Base-by-base conservation (phyloP, 2,888 invertebrate genomes). In the Dryadula phaetusa region DNA sequence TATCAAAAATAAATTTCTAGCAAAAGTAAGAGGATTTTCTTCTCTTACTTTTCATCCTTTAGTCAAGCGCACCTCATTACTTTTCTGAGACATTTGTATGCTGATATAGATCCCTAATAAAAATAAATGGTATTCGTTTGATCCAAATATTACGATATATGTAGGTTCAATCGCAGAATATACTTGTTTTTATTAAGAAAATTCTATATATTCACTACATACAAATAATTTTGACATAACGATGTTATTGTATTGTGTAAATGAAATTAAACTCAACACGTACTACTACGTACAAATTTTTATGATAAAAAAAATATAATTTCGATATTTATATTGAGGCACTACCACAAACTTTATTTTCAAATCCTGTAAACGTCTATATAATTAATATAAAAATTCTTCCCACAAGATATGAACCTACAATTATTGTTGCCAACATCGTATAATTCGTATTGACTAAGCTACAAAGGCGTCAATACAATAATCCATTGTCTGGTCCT, bases 51-150 rank as follows among this genome's bases (percentile, higher is more conserved):
- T 53, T 47, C 22, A 66, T 61, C 18, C 44, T 54, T 22, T 54
- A 60, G 47, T 62, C 37, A 46, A 28, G 22, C 53, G 44, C 78
- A 80, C 67, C 67, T 66, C 69, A 69, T 69, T 69, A 56, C 54
- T 61, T 61, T 71, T 62, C 62, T 64, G 61, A 58, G 58, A 64
- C 66, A 71, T 71, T 71, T 52, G 66, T 64, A 71, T 71, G 66
- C 64, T 66, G 61, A 71, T 67, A 64, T 53, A 28, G 64, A 52
- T n/a, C 61, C 46, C 54, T 61, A 64, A 71, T 64, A 71, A 69
- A 71, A 62, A 71, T 66, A 71, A 69, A 71, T 66, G 49, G 34
- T 42, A 64, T 54, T 58, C 49, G 47, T 16, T 44, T 53, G 46
- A 62, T 62, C 25, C 46, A 66, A 62, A 62, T 56, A 62, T 52